Evolutionary conservation across 1,140 invertebrate species (phyloP).

Genomic region (Procambarus virginalis): DNA sequence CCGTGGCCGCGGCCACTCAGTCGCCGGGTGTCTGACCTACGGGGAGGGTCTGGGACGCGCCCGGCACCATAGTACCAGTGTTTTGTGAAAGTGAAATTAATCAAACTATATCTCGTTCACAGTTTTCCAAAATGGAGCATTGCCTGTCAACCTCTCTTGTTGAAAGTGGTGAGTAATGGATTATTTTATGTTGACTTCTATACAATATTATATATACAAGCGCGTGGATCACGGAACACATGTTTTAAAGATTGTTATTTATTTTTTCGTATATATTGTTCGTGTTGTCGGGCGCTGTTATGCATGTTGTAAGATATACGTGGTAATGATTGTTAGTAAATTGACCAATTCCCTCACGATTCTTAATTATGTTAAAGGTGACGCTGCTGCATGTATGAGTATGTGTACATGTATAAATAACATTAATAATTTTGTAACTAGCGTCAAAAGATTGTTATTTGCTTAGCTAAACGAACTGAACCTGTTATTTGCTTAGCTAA

Average conservation of each 20-base stretch:
- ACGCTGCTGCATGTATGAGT: background rate
- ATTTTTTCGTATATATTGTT: no score
- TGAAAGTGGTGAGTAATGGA: background rate
- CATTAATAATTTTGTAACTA: no score
- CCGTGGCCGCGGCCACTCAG: background rate
- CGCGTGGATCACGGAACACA: no score
- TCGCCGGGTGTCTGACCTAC: background rate
- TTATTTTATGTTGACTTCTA: background rate
- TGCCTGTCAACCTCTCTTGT: no score
- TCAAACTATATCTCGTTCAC: background rate
- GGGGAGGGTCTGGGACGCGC: background rate
- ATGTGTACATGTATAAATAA: no score
- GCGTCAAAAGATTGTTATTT: no score
- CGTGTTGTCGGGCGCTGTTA: no score
- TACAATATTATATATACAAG: no score
- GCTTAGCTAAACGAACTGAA: background rate
- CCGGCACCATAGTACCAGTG: no score
- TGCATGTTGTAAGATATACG: no score
- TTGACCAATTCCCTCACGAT: background rate
- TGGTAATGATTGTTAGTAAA: no score
- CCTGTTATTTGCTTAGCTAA: background rate
- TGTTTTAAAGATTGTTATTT: no score
- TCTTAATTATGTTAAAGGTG: background rate
- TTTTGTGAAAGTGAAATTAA: background rate
- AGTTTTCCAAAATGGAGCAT: background rate